These are phyloP conservation scores for Ophthalmolycus amberensis DNA, from an alignment of 2,113 vertebrate species.

Conservation along the genomic window DNA sequence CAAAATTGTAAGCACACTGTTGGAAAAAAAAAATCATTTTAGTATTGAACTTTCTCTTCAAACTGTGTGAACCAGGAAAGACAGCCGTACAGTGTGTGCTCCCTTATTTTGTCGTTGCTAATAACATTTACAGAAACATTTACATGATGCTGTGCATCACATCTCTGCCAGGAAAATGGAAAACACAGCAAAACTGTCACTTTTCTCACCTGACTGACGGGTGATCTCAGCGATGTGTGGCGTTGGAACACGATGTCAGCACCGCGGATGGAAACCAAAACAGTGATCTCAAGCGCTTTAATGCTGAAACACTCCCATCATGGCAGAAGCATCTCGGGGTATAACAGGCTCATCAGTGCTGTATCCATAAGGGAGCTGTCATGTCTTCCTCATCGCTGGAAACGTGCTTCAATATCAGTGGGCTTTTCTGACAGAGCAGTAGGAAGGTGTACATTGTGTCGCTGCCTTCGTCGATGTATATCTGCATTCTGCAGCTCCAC, in stretches of 20 bases:
- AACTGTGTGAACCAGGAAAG: not conserved
- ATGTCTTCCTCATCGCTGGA: not conserved
- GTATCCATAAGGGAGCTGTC: constrained; percentile 7
- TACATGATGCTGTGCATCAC: not conserved
- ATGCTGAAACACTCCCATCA: not conserved
- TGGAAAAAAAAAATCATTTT: not conserved
- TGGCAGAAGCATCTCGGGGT: constrained; percentile 23
- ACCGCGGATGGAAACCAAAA: constrained; percentile 2
- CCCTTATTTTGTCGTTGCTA: not conserved
- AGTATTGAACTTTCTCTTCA: not conserved
- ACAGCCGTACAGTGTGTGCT: not conserved
- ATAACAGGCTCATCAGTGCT: constrained; percentile 31
- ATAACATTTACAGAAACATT: not conserved
- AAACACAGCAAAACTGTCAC: not conserved
- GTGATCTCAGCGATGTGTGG: not conserved
- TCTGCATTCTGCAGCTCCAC: constrained; percentile 3
- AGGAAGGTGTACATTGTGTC: not conserved
- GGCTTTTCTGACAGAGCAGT: not conserved
- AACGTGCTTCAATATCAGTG: constrained; percentile 23
- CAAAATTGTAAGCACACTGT: not conserved
- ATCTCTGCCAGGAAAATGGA: not conserved
- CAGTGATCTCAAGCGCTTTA: not conserved
- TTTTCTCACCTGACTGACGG: constrained; percentile 4
- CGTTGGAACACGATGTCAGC: not conserved
- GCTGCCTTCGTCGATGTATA: constrained; percentile 4